Base-by-base conservation (phyloP, 1,140 invertebrate genomes). In the Rhynchophorus ferrugineus region DNA sequence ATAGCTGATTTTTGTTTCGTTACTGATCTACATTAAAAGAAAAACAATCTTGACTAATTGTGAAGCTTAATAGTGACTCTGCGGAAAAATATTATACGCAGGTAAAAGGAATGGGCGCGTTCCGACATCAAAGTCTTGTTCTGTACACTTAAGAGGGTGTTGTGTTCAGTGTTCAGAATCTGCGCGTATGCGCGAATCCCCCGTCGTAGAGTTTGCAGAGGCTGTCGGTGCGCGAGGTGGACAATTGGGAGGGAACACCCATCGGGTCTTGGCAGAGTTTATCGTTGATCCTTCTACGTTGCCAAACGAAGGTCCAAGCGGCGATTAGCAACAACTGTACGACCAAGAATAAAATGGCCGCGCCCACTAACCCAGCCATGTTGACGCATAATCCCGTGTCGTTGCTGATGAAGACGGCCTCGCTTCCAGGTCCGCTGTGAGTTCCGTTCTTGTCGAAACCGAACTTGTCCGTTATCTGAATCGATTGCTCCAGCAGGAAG, bases 401-500 rank as follows among this genome's bases (percentile, higher is more conserved):
- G 37, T 57, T 57, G 9, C 54, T 66, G 17, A 75, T 64, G 65
- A 70, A 78, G 3, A 75, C 61, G 35, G 72, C 71, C 59, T 76
- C 71, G 48, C 65, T 64, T 21, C 63, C 67, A 13, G 72, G 58
- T 17, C 67, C 58, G 14, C 60, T 69, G 3, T 59, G 61, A 56
- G 75, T 75, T 29, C 58, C 65, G 41, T 74, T 69, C 9, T 70
- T 71, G 44, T 89, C 83, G 71, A 89, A 89, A 8, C 85, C 86
- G 68, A 94, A 94, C 64, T 91, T 91, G 71, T 95, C 91, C 14
- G 86, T 90, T 63, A 95, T 94, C 68, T 91, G 87, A 63, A 95
- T 93, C 19, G 87, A 87, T 65, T 93, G 87, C 13, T 91, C 88
- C 18, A 95, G 76, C 8, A 94, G 77, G 63, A 94, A 79, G 61